Conservation (phyloP, 1,140 invertebrate genomes). For the Pseudomyrmex pallidus region DNA sequence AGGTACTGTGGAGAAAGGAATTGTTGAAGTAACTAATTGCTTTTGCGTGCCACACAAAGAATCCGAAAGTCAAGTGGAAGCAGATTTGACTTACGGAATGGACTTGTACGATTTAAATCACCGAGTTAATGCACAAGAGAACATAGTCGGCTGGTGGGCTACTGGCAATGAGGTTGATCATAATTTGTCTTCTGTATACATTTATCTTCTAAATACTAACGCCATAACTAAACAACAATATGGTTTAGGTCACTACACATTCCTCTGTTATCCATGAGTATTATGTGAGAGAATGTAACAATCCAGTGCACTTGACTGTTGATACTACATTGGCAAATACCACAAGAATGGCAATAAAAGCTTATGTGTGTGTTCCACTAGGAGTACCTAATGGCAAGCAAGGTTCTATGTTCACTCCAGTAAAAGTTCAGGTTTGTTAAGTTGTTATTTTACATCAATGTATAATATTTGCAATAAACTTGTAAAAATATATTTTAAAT, state of each 20-base stretch:
- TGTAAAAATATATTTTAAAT: not conserved
- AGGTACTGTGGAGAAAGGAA: slow-evolving; percentile 95
- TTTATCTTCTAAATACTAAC: not conserved
- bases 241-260: slow-evolving; percentile 93
- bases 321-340: slow-evolving; percentile 93
- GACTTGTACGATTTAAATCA: slow-evolving; percentile 97
- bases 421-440: slow-evolving; percentile 89
- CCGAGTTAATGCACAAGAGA: slow-evolving; percentile 95
- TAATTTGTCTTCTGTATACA: not conserved
- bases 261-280: slow-evolving; percentile 99
- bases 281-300: slow-evolving; percentile 96
- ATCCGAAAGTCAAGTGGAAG: slow-evolving; percentile 97
- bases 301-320: slow-evolving; percentile 97
- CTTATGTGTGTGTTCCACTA: slow-evolving; percentile 91
- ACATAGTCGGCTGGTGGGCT: slow-evolving; percentile 98
- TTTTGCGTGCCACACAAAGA: slow-evolving; percentile 99
- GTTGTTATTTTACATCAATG: not conserved
- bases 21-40: slow-evolving; percentile 98
- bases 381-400: slow-evolving; percentile 94
- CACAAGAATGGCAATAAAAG: slow-evolving; percentile 94
- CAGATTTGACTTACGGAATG: slow-evolving; percentile 97
- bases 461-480: not conserved
- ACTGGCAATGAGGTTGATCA: slow-evolving; percentile 92
- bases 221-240: not conserved
- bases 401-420: slow-evolving; percentile 98